Evolutionary conservation across 64 coral and sea anemone genomes (phyloP), one percentile per base, ranked within the genome.

Genomic region (Acropora yongei): DNA sequence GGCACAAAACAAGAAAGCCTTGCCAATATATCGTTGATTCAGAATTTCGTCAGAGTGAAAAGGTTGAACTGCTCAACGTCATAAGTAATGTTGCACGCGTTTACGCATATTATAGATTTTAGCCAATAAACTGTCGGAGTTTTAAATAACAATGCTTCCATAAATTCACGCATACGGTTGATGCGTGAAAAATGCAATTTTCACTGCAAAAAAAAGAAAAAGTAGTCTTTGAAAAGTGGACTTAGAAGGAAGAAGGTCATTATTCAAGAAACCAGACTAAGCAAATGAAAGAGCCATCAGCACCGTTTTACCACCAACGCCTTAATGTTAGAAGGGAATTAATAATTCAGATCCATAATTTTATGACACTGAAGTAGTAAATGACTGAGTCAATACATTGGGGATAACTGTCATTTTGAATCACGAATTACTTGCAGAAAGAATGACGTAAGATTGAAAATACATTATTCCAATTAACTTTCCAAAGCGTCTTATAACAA

Each of bases 251-350:
- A 19, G 6, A 30, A 61, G 20, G 41, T 6, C 19, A 82, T 82
- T 14, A 63, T 51, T 55, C 63, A 61, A 14, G 4, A 12, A 12
- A 17, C 30, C 13, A 82, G 19, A 13, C 51, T 7, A 50, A 40
- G 79, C 2, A 5, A 61, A 63, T 82, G 11, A 82, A 8, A 11
- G 0, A 14, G 53, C 57, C 41, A 82, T 82, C 19, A 82, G 12
- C 20, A 42, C 57, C 79, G 4, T 63, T 82, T 63, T 82, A 41
- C 39, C 39, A 40, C 53, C 20, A 63, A 16, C 30, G 53, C 2
- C 53, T 18, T 48, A 60, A 18, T 30, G 10, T 82, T 80, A 82
- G 55, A 61, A 55, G 49, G 60, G 53, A 82, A 82, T 82, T 82
- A 82, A 82, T 82, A 2, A 61, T 82, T 14, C 9, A 10, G 30